Evolutionary conservation across 2,888 invertebrate species (phyloP), one percentile per base, ranked within the genome.

Genomic region (Drosophila imparisetae): DNA sequence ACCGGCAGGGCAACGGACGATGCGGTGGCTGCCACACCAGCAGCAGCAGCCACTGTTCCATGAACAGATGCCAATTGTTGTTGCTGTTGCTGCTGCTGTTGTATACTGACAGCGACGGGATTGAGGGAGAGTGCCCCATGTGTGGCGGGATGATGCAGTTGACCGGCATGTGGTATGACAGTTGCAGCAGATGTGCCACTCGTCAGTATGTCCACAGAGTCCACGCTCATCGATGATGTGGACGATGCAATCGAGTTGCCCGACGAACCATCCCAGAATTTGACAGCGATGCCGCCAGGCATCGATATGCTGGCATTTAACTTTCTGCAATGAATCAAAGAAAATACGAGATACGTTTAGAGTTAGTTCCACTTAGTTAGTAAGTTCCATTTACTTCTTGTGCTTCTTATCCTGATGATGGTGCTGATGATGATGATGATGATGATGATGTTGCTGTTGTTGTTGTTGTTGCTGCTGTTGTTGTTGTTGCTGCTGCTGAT

Each of bases 191-290:
- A 60, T 18, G 81, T 10, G 70, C 29, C 71, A 27, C 48, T 71
- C 2, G 86, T 55, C 4, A 91, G 50, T 78, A 91, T 81, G 45
- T 91, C 92, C 42, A 85, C 83, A 0, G 91, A 89, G 7, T 92
- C 92, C 5, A 89, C 88, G 57, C 86, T 92, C 66, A 89, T 83
- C 13, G 90, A 91, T 18, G 89, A 91, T n/a, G 91, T 83, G 5
- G 92, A 91, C 7, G 93, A 91, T 11, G 91, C 83, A 24, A 91
- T 66, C 7, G 89, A 89, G 29, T 90, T 93, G 92, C 93, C 90
- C 54, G 90, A 86, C 34, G 90, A 78, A 6, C 72, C 75, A 27
- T 71, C 78, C 52, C 80, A 34, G 6, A 78, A 42, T 48, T 88
- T 88, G 10, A 88, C 66, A 0, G 78, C 70, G 30, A 79, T 58